A percentile compares a stretch with the other conserved stretches of the same genome.
phyloP scores from a whole-genome alignment of 2,113 vertebrate genomes.

The Cathartes aura region DNA sequence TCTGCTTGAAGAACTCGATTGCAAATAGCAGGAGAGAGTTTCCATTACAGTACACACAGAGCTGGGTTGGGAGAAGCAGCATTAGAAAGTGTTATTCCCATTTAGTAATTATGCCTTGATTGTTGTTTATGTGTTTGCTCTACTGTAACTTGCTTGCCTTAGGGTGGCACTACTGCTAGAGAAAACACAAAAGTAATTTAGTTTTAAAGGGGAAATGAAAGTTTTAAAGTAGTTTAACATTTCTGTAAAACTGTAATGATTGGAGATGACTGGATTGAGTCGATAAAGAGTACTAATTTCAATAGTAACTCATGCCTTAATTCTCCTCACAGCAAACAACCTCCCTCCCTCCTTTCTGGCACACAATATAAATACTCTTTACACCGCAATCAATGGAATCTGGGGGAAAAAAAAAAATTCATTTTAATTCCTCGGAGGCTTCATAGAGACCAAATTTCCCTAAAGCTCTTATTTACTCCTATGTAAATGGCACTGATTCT shows the following conservation, averaged over 20 bases:
- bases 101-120: constrained; percentile 78
- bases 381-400: not conserved
- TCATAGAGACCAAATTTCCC: not conserved
- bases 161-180: constrained; percentile 68
- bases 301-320: constrained; percentile 79
- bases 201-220: constrained; percentile 82
- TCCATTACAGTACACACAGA: constrained; percentile 23
- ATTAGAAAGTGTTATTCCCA: constrained; percentile 61
- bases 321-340: constrained; percentile 55
- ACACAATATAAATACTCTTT: constrained; percentile 15
- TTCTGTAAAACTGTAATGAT: constrained; percentile 75
- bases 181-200: constrained; percentile 79
- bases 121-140: constrained; percentile 77
- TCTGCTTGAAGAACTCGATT: constrained; percentile 16
- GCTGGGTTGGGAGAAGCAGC: constrained; percentile 14
- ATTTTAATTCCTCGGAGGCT: constrained; percentile 12
- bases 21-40: constrained; percentile 35
- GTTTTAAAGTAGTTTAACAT: constrained; percentile 82
- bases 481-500: not conserved
- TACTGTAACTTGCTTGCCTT: constrained; percentile 76
- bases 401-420: not conserved
- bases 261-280: constrained; percentile 70
- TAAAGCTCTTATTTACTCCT: constrained; percentile 10
- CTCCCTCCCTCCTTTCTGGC: not conserved
- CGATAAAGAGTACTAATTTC: constrained; percentile 74